Percentiles rank a stretch among this genome's conserved stretches.
Conservation (phyloP, 1,140 invertebrate species). For the Caenorhabditis briggsae region DNA sequence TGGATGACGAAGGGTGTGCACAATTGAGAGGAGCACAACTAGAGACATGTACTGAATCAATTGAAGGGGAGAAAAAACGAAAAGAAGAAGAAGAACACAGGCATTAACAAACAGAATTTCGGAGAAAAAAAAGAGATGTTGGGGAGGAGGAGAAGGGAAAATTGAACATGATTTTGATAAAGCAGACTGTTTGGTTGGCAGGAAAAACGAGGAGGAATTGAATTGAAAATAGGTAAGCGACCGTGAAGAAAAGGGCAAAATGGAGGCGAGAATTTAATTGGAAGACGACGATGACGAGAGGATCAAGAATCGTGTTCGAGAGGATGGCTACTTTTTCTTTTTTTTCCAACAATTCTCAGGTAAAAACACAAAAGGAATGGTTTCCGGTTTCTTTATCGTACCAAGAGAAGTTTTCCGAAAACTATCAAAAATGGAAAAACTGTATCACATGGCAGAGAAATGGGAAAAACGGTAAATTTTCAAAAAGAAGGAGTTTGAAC, state of each 20-base stretch:
- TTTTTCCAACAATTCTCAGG: not conserved
- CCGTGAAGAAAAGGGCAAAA: not conserved
- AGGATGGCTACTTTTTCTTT: not conserved
- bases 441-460: too few species aligned
- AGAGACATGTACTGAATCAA: conserved; percentile 38
- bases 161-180: conserved; percentile 46
- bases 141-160: conserved; percentile 11
- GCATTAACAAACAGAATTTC: conserved; percentile 55
- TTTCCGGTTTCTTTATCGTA: too few species aligned
- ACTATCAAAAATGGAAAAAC: too few species aligned
- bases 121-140: conserved; percentile 32
- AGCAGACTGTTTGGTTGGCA: conserved; percentile 3
- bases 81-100: conserved; percentile 46
- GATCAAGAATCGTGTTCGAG: not conserved
- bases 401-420: too few species aligned
- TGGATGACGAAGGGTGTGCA: conserved; percentile 11
- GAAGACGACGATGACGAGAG: not conserved
- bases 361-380: not conserved
- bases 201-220: not conserved
- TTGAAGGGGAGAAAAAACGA: conserved; percentile 16
- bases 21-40: conserved; percentile 41
- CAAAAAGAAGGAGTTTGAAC: too few species aligned
- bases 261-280: not conserved
- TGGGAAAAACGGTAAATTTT: too few species aligned
- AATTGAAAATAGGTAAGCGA: conserved; percentile 1